Base-by-base conservation (phyloP, 2,888 invertebrate species). In the Lasius platythorax region DNA sequence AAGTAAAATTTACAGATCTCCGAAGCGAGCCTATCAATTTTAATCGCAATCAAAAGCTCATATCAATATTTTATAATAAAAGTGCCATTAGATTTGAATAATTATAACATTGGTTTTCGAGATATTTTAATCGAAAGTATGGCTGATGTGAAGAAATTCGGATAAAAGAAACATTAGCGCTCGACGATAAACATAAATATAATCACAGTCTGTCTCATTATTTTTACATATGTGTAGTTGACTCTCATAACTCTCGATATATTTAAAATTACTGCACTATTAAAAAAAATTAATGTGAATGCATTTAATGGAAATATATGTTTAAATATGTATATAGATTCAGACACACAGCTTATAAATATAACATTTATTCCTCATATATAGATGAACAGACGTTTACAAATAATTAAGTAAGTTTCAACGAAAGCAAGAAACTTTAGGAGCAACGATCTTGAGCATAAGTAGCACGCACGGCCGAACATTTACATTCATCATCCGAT, bases 401-500 rank as follows among this genome's bases (percentile, higher is more conserved):
- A 40, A 28, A 18, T 37, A 37, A 75, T 78, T 40, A 56, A 78
- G 63, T 46, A 50, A 64, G 23, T 67, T 78, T 18, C 8, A 67
- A 67, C 43, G 40, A 9, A 37, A 76, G 37, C 56, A 43, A 78
- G 56, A 78, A 58, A 78, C 68, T 78, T 68, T 9, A 43, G 78
- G 15, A 78, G 68, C 68, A 68, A 68, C 56, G 68, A 85, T 75
- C 84, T 83, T 76, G 85, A 70, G 61, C 83, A 40, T 76, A 70
- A 63, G 56, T 50, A 11, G 23, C 72, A 64, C 70, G 82, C 83
- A 58, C 64, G 66, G 58, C 56, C 63, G 66, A 84, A 73, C 70
- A 73, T 63, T 53, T 83, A 79, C 79, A 81, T 84, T 83, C 81
- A 84, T 88, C 86, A 87, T 85, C 73, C 83, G 83, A 74, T 53